Conservation (phyloP, 2,888 invertebrate genomes). For the Camponotus fellah region DNA sequence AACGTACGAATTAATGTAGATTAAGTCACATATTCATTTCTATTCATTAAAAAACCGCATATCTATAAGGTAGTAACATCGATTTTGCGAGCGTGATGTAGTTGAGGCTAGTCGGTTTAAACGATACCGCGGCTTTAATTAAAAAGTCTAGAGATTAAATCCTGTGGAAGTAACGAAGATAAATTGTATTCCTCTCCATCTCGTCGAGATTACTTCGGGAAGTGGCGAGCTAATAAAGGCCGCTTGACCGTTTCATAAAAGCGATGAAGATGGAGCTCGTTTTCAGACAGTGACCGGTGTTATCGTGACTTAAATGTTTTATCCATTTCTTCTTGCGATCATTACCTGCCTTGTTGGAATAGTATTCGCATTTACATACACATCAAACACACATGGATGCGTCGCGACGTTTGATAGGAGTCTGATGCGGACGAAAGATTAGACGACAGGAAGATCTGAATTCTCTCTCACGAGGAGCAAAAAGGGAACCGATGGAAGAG, state of each 20-base stretch:
- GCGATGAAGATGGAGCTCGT: conserved; percentile 62
- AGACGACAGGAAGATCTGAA: conserved; percentile 21
- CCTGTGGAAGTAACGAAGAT: conserved; percentile 50
- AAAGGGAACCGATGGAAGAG: neutral
- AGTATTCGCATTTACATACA: conserved; percentile 47
- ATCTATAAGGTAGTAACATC: conserved; percentile 44
- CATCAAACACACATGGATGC: neutral
- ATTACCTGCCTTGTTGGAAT: conserved; percentile 17
- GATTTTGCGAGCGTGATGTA: conserved; percentile 19
- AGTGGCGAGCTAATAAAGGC: conserved; percentile 68
- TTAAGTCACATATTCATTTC: conserved; percentile 5
- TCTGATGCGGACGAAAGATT: conserved; percentile 41
- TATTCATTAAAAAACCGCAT: conserved; percentile 6
- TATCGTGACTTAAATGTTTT: conserved; percentile 32
- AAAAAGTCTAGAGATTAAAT: conserved; percentile 57
- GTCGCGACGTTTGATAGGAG: conserved; percentile 48
- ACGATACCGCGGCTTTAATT: conserved; percentile 49
- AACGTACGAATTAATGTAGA: conserved; percentile 22
- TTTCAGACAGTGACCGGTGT: conserved; percentile 3
- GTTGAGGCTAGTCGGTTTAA: conserved; percentile 26
- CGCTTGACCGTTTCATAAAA: conserved; percentile 71
- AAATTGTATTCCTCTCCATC: conserved; percentile 53
- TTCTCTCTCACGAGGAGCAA: conserved; percentile 18
- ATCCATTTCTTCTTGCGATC: conserved; percentile 45
- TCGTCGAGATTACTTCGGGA: conserved; percentile 48